Conservation (phyloP, 2,888 invertebrate species). For the Hyposoter didymator region DNA sequence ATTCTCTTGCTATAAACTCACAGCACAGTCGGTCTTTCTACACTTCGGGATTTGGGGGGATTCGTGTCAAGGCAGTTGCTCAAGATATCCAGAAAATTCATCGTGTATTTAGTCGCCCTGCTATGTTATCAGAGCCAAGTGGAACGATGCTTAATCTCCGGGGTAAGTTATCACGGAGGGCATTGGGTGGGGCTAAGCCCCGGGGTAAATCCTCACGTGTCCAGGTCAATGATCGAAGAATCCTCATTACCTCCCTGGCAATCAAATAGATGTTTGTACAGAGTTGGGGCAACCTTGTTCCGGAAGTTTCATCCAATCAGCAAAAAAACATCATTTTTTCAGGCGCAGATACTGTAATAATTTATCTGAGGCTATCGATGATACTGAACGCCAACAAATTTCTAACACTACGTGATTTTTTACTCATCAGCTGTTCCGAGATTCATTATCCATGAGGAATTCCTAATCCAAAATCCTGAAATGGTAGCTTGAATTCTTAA, state of each 20-base stretch:
- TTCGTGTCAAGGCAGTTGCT: not conserved
- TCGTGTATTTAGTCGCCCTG: slow-evolving; percentile 1
- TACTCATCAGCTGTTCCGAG: not conserved
- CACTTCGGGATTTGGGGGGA: not conserved
- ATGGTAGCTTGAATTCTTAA: not conserved
- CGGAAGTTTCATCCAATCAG: not conserved
- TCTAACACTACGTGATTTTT: not conserved
- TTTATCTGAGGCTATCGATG: not conserved
- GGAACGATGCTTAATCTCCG: not conserved
- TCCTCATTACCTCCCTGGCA: not conserved
- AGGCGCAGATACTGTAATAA: not conserved
- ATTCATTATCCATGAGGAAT: not conserved
- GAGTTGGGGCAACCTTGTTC: not conserved
- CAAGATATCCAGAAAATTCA: slow-evolving; percentile 1
- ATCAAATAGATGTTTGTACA: not conserved
- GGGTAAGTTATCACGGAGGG: not conserved
- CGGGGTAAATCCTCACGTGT: not conserved
- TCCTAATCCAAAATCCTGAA: slow-evolving; percentile 1
- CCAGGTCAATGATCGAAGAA: slow-evolving; percentile 16
- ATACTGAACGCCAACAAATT: not conserved
- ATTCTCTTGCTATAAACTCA: not conserved
- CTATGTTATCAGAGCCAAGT: not conserved
- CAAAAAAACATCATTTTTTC: not conserved
- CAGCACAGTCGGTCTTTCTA: not conserved
- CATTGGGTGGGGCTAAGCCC: not conserved